Evolutionary conservation across 2,797 vertebrate genomes (phyloP).

Genomic region (Potorous gilbertii): DNA sequence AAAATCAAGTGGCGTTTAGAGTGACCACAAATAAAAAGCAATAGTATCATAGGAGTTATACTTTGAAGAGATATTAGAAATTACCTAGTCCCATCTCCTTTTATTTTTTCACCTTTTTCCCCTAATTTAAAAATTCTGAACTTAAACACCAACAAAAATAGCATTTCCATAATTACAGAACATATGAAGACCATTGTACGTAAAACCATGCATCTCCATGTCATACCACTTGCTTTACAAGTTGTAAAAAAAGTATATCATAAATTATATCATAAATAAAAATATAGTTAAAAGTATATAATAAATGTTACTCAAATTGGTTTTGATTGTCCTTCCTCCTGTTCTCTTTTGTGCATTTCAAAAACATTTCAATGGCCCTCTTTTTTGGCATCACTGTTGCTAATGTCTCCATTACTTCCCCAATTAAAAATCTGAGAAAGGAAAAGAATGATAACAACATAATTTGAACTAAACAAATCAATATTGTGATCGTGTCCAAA

Average conservation of each 20-base stretch:
- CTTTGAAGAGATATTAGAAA: neutral
- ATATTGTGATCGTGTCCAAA: neutral
- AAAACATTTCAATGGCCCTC: neutral
- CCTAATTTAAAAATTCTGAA: neutral
- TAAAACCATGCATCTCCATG: neutral
- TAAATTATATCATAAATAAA: neutral
- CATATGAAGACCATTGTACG: neutral
- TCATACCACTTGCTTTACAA: neutral
- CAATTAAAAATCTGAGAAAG: neutral
- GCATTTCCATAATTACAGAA: neutral
- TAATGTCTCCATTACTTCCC: neutral
- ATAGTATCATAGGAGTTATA: neutral
- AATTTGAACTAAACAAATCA: neutral
- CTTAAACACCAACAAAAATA: neutral
- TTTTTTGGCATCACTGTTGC: neutral
- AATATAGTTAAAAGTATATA: neutral
- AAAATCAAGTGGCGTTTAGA: neutral
- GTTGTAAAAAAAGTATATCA: neutral
- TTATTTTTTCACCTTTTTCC: neutral
- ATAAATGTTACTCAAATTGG: neutral
- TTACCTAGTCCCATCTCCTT: neutral
- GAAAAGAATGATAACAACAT: neutral
- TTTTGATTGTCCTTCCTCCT: neutral
- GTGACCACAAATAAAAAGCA: neutral
- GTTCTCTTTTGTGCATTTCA: neutral